Evolutionary conservation across 2,113 vertebrate species (phyloP), one percentile per base, ranked within the genome.

Genomic region (Nothocercus julius): DNA sequence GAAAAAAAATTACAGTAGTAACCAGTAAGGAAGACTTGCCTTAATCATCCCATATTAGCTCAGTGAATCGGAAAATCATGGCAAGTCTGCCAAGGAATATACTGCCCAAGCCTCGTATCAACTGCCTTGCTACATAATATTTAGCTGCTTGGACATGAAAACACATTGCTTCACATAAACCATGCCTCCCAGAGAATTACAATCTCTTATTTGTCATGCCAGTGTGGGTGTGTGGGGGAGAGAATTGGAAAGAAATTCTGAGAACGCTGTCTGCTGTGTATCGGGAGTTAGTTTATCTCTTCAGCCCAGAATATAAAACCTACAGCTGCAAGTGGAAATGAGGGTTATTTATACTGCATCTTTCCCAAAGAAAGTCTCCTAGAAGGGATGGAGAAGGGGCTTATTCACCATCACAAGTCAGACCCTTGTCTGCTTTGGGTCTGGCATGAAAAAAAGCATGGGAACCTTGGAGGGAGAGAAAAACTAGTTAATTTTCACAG

Each of bases 221-320:
- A 75, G 58, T 73, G 74, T 92, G 72, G 70, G 66, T 22, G 76
- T 47, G 63, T 7, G 14, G 13, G 93, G 42, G 67, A 90, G 63
- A 79, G 14, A 51, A 19, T 2, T 49, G 79, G 76, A 94, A 90
- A 74, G 87, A 90, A 95, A 85, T 5, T 63, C 78, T 61, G 78
- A n/a, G n/a, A 81, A 78, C 0, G 0, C 38, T 59, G 62, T 77
- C 68, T 56, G 25, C 61, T 67, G 79, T 4, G 49, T 95, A 78
- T 13, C 82, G 80, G 85, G 70, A 95, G 70, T 83, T 70, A 17
- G 79, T 95, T 97, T 95, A 90, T 96, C 93, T 94, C 90, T 70
- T 85, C 59, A 20, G 89, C 49, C 56, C 84, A 89, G 85, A 88
- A 73, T 38, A 82, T 91, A 88, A 97, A 95, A 2, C 54, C 18